A percentile compares a stretch with the other conserved stretches of the same genome.
These are phyloP conservation scores for Pterophyllum scalare DNA, from an alignment of 2,113 vertebrate genomes.

Conservation along the genomic window DNA sequence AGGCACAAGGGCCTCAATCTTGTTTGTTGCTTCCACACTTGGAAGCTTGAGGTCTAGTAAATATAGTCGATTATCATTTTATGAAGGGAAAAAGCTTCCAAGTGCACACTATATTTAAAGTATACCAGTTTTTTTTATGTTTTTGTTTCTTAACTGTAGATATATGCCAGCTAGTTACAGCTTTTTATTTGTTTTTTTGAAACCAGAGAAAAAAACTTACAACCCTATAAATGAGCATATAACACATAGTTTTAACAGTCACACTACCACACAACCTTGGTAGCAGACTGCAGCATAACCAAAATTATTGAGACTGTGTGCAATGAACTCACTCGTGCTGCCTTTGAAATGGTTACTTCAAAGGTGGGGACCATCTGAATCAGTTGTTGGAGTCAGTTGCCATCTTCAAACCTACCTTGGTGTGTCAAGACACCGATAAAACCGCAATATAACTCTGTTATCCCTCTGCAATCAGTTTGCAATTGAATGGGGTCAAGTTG, in stretches of 20 bases:
- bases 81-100: background rate
- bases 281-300: too few species aligned
- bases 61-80: background rate
- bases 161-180: background rate
- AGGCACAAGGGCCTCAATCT: constrained; percentile 18
- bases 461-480: background rate
- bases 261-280: background rate
- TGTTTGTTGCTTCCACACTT: constrained; percentile 38
- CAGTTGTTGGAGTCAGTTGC: background rate
- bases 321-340: too few species aligned
- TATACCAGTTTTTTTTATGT: background rate
- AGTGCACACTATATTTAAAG: background rate
- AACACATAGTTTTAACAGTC: background rate
- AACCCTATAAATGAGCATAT: background rate
- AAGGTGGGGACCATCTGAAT: accelerated
- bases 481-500: background rate
- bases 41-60: background rate
- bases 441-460: background rate
- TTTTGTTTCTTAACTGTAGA: background rate
- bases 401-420: too few species aligned
- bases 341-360: background rate
- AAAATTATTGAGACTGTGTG: too few species aligned
- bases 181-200: background rate
- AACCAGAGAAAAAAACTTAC: background rate
- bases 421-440: background rate